These are phyloP conservation scores for Drosophila subquinaria DNA, from an alignment of 2,888 invertebrate genomes.

Conservation along the genomic window DNA sequence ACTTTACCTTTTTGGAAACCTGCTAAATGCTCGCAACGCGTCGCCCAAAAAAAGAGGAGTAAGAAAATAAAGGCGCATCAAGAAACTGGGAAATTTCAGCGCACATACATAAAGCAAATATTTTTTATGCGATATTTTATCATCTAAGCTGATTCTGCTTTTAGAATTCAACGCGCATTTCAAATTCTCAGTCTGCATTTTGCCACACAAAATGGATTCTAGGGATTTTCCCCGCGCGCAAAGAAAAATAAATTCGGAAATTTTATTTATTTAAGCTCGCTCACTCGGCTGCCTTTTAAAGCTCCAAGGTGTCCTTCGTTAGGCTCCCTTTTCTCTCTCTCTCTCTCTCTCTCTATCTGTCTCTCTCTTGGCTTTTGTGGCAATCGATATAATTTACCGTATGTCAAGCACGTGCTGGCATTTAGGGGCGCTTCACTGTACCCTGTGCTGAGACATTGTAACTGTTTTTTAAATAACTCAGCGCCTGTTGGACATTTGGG, in stretches of 20 bases:
- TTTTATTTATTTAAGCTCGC: slow-evolving; percentile 60
- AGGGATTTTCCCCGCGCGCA: slow-evolving; percentile 27
- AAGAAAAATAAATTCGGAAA: slow-evolving; percentile 29
- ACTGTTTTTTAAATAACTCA: slow-evolving; percentile 44
- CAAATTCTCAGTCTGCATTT: slow-evolving; percentile 26
- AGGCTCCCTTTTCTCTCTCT: slow-evolving; percentile 3
- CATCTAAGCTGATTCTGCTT: slow-evolving; percentile 40
- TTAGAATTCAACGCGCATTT: slow-evolving; percentile 55
- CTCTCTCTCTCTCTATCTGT: background rate
- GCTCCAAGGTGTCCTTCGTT: slow-evolving; percentile 45
- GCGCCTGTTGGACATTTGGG: slow-evolving; percentile 17
- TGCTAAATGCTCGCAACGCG: slow-evolving; percentile 59
- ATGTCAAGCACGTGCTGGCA: slow-evolving; percentile 58
- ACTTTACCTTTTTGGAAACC: slow-evolving; percentile 39
- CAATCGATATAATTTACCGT: slow-evolving; percentile 60
- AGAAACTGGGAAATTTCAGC: slow-evolving; percentile 42
- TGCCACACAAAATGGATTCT: slow-evolving; percentile 39
- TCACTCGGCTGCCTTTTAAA: slow-evolving; percentile 32
- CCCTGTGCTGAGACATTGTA: slow-evolving; percentile 29
- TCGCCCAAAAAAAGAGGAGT: slow-evolving; percentile 16
- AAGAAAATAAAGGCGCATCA: slow-evolving; percentile 28
- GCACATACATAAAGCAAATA: slow-evolving; percentile 58
- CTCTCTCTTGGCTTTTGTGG: slow-evolving; percentile 11
- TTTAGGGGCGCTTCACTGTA: slow-evolving; percentile 38
- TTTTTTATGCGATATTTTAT: slow-evolving; percentile 66